These are phyloP conservation scores for Ditylenchus dipsaci DNA, from an alignment of 1,140 invertebrate species.

Conservation along the genomic window DNA sequence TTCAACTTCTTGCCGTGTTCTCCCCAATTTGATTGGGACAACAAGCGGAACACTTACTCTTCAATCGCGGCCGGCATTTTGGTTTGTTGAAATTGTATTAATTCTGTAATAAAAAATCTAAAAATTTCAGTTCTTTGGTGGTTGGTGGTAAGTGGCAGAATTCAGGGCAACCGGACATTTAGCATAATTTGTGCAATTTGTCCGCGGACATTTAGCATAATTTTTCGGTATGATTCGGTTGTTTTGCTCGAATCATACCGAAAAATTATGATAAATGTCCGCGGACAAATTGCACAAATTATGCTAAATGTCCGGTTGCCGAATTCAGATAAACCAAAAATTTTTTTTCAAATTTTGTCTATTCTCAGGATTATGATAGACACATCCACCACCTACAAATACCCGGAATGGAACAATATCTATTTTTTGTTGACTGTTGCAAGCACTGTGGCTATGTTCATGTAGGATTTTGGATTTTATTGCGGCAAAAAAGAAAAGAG, in stretches of 20 bases:
- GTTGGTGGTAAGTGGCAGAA: too few relatives aligned
- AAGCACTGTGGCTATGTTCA: slow-evolving; percentile 85
- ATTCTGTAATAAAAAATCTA: background rate
- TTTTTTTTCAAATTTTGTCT: background rate
- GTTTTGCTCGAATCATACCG: too few relatives aligned
- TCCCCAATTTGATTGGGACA: slow-evolving; percentile 38
- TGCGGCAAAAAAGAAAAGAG: too few relatives aligned
- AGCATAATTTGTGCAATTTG: background rate
- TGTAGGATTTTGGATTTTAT: slow-evolving; percentile 66
- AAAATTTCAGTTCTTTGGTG: too few relatives aligned
- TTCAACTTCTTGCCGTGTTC: slow-evolving; percentile 8
- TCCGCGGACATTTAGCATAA: background rate
- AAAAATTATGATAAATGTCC: too few relatives aligned
- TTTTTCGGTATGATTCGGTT: too few relatives aligned
- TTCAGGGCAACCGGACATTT: background rate
- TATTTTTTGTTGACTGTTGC: slow-evolving; percentile 90
- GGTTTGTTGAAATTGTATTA: slow-evolving; percentile 14
- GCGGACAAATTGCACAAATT: background rate
- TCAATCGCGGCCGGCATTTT: slow-evolving; percentile 37
- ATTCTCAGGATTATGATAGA: slow-evolving; percentile 80
- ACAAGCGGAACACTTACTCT: slow-evolving; percentile 34
- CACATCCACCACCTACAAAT: slow-evolving; percentile 71
- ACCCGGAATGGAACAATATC: slow-evolving; percentile 68
- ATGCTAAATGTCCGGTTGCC: too few relatives aligned
- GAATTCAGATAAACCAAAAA: background rate